Percentiles rank a stretch among this genome's conserved stretches.
These are phyloP conservation scores for Geopemphigus sp. DNA, from an alignment of 1,140 invertebrate genomes.

Conservation along the genomic window DNA sequence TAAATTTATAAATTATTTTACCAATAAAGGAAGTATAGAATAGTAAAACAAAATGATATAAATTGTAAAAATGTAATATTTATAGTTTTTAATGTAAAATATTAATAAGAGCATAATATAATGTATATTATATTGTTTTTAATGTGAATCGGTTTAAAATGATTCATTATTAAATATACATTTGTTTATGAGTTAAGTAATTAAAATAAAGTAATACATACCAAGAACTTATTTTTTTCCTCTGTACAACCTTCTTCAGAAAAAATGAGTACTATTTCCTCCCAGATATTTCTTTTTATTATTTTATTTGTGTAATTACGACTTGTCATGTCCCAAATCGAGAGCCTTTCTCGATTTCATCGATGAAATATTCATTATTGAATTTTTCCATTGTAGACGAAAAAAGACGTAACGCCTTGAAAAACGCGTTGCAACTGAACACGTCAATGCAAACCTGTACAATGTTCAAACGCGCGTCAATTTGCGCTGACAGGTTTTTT, in stretches of 20 bases:
- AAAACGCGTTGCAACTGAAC: too few relatives aligned
- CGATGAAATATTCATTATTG: constrained; percentile 27
- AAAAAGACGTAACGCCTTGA: constrained; percentile 22
- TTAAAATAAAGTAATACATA: constrained; percentile 30
- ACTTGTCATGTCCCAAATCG: constrained; percentile 21
- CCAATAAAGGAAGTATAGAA: too few relatives aligned
- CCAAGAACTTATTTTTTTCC: constrained; percentile 24
- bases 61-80: too few relatives aligned
- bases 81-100: constrained; percentile 17
- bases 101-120: constrained; percentile 30
- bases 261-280: constrained; percentile 22
- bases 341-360: constrained; percentile 23
- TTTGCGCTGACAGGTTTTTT: too few relatives aligned
- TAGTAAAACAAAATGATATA: too few relatives aligned
- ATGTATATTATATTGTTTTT: constrained; percentile 14
- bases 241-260: constrained; percentile 7
- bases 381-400: constrained; percentile 31
- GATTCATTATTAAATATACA: constrained; percentile 25
- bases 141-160: constrained; percentile 1
- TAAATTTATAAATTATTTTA: too few relatives aligned
- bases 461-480: constrained; percentile 33
- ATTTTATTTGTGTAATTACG: constrained; percentile 27
- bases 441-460: constrained; percentile 37
- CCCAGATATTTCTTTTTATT: constrained; percentile 27
- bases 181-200: constrained; percentile 28